Evolutionary conservation across 2,888 invertebrate species (phyloP), one percentile per base, ranked within the genome.

Genomic region (Pasiphila rectangulata): DNA sequence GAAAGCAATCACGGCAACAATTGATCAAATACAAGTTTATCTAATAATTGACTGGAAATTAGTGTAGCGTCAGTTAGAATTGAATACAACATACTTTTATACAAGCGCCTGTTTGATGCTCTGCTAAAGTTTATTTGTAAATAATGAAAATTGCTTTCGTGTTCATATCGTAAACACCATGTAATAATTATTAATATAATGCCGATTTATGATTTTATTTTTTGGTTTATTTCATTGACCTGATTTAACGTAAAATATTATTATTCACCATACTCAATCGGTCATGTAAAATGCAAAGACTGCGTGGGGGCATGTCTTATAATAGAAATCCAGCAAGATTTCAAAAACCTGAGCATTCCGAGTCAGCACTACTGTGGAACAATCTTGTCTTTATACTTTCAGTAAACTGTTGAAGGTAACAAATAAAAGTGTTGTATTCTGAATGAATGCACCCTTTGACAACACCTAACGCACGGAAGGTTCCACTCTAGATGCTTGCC

Each of bases 391-490:
- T 27, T 13, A 13, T 13, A 27, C 13, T 13, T 27, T 2, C 56
- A 49, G 46, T 36, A 52, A 39, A 30, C 46, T 43, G 41, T 40
- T 46, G 29, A 44, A 57, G 54, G 51, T 43, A 61, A 64, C 53
- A 49, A 59, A 56, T 59, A 53, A 58, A 59, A 57, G 63, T 59
- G 58, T 47, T 58, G 64, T 63, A 61, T 69, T 72, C 65, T 67
- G 67, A 69, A 69, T 63, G 61, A 67, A 61, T 71, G 69, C 56
- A 46, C 56, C 69, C 64, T 75, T 75, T 74, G 65, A 54, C 47
- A 23, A 17, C 27, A 50, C 51, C 54, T 35, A 37, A 37, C 45
- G 38, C 40, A 42, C 36, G 35, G 24, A 35, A 45, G 52, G 60
- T 67, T 67, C 56, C 64, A 70, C 65, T 58, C 67, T 57, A 69